These are phyloP conservation scores for Labeo rohita DNA, from an alignment of 2,113 vertebrate species.

Conservation along the genomic window DNA sequence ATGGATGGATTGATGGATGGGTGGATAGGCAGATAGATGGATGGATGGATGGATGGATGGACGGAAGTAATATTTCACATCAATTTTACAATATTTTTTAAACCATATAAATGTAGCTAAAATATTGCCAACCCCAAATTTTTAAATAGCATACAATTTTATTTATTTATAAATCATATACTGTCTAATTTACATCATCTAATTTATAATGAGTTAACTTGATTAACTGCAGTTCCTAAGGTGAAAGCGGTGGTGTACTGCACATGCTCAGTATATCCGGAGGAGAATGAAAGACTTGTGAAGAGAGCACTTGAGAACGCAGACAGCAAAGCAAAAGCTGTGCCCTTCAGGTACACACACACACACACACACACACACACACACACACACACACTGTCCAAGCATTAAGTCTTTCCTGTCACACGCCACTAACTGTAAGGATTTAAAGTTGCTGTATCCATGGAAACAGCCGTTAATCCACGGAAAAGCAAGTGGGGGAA, in stretches of 20 bases:
- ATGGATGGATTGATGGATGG: too few species aligned
- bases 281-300: conserved; percentile 91
- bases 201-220: not conserved
- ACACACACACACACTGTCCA: conserved; percentile 16
- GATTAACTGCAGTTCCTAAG: conserved; percentile 79
- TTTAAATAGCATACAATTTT: too few species aligned
- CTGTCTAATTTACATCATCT: not conserved
- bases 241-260: conserved; percentile 89
- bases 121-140: not conserved
- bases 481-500: not conserved
- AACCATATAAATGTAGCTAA: not conserved
- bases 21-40: too few species aligned
- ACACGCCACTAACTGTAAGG: conserved; percentile 39
- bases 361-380: not conserved
- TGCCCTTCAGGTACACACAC: conserved; percentile 81
- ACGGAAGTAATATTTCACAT: not conserved
- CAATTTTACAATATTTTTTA: not conserved
- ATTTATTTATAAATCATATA: not conserved
- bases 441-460: conserved; percentile 47
- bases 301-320: conserved; percentile 79
- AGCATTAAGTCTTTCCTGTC: conserved; percentile 23
- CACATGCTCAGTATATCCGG: conserved; percentile 86
- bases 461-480: conserved; percentile 36
- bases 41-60: too few species aligned
- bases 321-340: conserved; percentile 71